Conservation (phyloP, 30 jellyfish, hydroid and myxozoan species). For the Turritopsis dohrnii region DNA sequence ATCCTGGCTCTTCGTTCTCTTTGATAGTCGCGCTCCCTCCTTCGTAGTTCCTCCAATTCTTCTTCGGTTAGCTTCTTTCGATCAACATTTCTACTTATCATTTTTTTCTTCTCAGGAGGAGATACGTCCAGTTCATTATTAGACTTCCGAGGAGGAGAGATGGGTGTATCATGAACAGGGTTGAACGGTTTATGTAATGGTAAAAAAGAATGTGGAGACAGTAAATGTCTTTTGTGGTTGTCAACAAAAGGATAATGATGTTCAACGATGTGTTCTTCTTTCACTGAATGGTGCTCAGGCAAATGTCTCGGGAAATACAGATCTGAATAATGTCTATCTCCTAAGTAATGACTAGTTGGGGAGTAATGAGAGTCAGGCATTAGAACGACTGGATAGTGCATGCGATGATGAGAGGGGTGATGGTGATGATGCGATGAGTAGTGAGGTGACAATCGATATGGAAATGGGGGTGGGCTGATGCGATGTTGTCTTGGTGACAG, state of each 20-base stretch:
- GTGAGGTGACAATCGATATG: neutral
- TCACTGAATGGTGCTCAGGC: neutral
- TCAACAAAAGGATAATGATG: neutral
- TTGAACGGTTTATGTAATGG: neutral
- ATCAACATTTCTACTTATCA: constrained; percentile 56
- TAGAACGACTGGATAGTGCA: constrained; percentile 3
- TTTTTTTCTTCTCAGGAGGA: constrained; percentile 36
- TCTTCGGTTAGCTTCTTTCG: constrained; percentile 66
- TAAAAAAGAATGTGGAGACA: constrained; percentile 2
- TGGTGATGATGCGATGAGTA: constrained; percentile 4
- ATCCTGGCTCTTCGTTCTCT: constrained; percentile 78
- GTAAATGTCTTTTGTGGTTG: neutral
- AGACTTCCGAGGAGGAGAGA: constrained; percentile 9
- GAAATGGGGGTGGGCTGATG: neutral
- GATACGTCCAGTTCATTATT: constrained; percentile 2
- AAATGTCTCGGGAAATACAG: constrained; percentile 10
- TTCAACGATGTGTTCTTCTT: neutral
- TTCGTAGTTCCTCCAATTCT: constrained; percentile 66
- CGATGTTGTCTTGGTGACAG: neutral
- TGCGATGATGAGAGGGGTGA: constrained; percentile 5
- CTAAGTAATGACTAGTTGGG: constrained; percentile 10
- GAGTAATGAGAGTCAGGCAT: constrained; percentile 14
- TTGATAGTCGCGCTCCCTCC: constrained; percentile 82
- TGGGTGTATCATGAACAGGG: neutral
- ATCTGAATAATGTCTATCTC: constrained; percentile 16